Conservation (phyloP, 2,888 invertebrate genomes). For the Pharmacophagus antenor region DNA sequence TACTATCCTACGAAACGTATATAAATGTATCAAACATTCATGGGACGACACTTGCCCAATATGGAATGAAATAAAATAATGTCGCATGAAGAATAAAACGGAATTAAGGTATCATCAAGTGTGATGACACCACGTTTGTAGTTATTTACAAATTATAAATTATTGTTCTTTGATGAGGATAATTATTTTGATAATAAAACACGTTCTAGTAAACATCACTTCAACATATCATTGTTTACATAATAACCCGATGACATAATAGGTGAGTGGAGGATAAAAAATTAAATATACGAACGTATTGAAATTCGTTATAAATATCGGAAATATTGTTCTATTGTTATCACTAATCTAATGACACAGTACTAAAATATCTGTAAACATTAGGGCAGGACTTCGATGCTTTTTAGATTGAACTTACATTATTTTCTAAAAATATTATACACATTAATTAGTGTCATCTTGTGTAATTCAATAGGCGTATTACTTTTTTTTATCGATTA, state of each 20-base stretch:
- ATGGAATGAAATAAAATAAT: slow-evolving; percentile 5
- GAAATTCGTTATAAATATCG: background rate
- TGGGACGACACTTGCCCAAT: too few relatives aligned
- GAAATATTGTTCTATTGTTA: background rate
- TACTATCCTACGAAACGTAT: too few relatives aligned
- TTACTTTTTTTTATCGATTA: too few relatives aligned
- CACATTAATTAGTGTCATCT: too few relatives aligned
- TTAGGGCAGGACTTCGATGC: too few relatives aligned
- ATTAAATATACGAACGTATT: slow-evolving; percentile 9
- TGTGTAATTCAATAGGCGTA: too few relatives aligned
- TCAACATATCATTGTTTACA: slow-evolving; percentile 25
- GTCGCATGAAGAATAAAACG: slow-evolving; percentile 1
- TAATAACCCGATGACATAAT: slow-evolving; percentile 19
- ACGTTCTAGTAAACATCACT: slow-evolving; percentile 14
- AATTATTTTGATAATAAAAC: slow-evolving; percentile 23
- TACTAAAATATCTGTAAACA: too few relatives aligned
- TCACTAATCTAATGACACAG: background rate
- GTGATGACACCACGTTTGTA: slow-evolving; percentile 7
- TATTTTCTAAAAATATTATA: too few relatives aligned
- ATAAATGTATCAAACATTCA: too few relatives aligned
- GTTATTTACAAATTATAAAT: slow-evolving; percentile 7
- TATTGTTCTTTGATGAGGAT: slow-evolving; percentile 21
- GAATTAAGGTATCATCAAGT: slow-evolving; percentile 11
- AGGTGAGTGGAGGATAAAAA: slow-evolving; percentile 9
- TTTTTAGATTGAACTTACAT: too few relatives aligned